Base-by-base conservation (phyloP, 2,113 vertebrate species). In the Hiodon tergisus region DNA sequence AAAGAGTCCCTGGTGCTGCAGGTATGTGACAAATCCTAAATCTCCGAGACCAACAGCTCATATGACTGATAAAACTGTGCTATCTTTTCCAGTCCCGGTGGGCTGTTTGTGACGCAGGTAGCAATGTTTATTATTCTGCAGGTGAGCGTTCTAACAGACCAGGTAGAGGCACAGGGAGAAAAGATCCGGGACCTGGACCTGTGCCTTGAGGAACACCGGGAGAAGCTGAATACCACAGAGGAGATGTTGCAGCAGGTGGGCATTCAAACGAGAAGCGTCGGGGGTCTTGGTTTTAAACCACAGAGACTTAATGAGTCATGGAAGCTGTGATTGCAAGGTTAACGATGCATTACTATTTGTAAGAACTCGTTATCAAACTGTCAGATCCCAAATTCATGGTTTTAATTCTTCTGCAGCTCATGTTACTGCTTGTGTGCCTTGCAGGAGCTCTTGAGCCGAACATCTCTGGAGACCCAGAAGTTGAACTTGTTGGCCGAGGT, bases 61-160 rank as follows among this genome's bases (percentile, higher is more conserved):
- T 31, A 31, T 31, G 31, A 31, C 31, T 31, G 31, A 31, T 31
- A 31, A 31, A 0, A 31, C 31, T 31, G 31, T 31, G 31, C 31
- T 31, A 31, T 31, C 31, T 31, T 31, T 31, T 31, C 0, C 31
- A 4, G 46, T 5, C 57, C 75, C 50, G 61, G 6, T 4, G 65
- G 53, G 48, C 57, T 69, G 51, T 55, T 10, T 8, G 48, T 10
- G 16, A 55, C 62, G 4, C 72, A 0, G 52, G 48, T 9, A 46
- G 3, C 60, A 5, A 46, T 57, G 57, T 13, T 78, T 75, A 6
- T 60, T 82, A 13, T 3, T 48, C 14, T 78, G 2, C 81, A 99
- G 97, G 96, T 99, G 3, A 98, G 97, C 69, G 97, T 99, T 76
- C 87, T 99, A 76, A 99, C 97, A 0, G 97, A 99, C 87, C 97